phyloP scores from a whole-genome alignment of 2,797 vertebrate genomes.

The Eulemur mongoz region DNA sequence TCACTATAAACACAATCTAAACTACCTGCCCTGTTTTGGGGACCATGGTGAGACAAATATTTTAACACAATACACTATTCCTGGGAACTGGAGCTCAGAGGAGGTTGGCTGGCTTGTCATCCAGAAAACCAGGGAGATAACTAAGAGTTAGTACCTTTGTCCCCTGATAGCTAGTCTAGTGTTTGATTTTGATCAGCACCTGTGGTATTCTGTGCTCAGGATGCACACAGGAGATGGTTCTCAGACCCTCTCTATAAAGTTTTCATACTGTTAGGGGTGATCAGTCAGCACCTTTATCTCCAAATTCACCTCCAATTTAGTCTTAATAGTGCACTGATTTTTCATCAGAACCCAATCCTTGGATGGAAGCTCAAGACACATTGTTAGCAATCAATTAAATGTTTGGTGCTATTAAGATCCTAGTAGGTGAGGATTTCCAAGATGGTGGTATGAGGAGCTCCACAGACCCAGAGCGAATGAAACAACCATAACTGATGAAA shows the following conservation, averaged over 20 bases:
- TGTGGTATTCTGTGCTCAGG: slow-evolving; percentile 1
- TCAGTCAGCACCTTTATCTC: background rate
- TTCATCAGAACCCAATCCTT: slow-evolving; percentile 28
- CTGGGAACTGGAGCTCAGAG: background rate
- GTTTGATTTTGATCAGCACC: slow-evolving; percentile 26
- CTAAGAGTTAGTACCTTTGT: background rate
- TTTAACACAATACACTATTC: background rate
- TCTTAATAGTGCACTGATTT: background rate
- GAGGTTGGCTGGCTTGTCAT: background rate
- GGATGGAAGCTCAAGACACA: background rate
- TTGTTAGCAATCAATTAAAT: slow-evolving; percentile 27
- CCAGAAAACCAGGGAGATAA: background rate
- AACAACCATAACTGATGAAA: background rate
- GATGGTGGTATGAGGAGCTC: background rate
- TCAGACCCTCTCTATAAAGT: background rate
- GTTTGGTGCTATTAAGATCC: slow-evolving; percentile 28
- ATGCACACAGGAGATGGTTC: background rate
- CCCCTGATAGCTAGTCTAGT: background rate
- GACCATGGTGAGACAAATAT: background rate
- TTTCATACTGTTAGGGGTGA: background rate
- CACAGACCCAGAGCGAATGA: slow-evolving; percentile 19
- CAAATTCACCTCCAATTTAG: slow-evolving; percentile 44
- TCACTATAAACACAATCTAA: background rate
- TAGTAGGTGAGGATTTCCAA: slow-evolving; percentile 26
- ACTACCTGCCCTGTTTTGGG: background rate